These are phyloP conservation scores for Hippoglossus hippoglossus DNA, from an alignment of 2,797 vertebrate genomes.

Conservation along the genomic window DNA sequence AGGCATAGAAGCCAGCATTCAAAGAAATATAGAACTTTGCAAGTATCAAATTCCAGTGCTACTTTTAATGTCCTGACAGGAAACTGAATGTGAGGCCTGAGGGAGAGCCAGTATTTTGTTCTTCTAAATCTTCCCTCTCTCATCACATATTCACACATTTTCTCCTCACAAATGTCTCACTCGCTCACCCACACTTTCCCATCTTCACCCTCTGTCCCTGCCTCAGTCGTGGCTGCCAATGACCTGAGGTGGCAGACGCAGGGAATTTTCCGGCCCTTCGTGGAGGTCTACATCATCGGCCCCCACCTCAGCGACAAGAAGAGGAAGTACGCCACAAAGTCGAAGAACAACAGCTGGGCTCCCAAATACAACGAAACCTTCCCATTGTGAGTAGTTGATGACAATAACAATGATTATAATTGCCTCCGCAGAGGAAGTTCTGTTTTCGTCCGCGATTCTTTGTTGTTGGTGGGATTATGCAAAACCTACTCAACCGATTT, in stretches of 20 bases:
- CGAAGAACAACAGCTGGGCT: constrained; percentile 99
- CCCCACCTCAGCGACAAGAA: constrained; percentile 98
- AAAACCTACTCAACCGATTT: too few relatives aligned
- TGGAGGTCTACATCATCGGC: constrained; percentile 97
- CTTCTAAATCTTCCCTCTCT: constrained; percentile 21
- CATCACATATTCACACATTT: constrained; percentile 49
- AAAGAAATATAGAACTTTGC: too few relatives aligned
- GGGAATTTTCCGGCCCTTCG: constrained; percentile 97
- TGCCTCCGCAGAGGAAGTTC: too few relatives aligned
- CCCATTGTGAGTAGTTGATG: constrained; percentile 90
- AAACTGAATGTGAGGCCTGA: constrained; percentile 21
- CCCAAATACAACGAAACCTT: constrained; percentile 99
- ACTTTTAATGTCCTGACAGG: constrained; percentile 5
- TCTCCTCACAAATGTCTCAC: constrained; percentile 25
- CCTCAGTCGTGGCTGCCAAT: constrained; percentile 94
- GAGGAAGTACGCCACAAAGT: constrained; percentile 98
- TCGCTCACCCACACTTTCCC: constrained; percentile 31
- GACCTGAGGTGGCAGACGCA: constrained; percentile 98
- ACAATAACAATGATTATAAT: too few relatives aligned
- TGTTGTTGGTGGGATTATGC: too few relatives aligned
- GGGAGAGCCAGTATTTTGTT: constrained; percentile 33
- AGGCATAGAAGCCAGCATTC: too few relatives aligned
- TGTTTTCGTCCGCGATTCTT: too few relatives aligned
- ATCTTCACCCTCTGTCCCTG: constrained; percentile 13
- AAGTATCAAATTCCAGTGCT: background rate